Conservation (phyloP, 2,113 vertebrate genomes). For the Aplodontia rufa region DNA sequence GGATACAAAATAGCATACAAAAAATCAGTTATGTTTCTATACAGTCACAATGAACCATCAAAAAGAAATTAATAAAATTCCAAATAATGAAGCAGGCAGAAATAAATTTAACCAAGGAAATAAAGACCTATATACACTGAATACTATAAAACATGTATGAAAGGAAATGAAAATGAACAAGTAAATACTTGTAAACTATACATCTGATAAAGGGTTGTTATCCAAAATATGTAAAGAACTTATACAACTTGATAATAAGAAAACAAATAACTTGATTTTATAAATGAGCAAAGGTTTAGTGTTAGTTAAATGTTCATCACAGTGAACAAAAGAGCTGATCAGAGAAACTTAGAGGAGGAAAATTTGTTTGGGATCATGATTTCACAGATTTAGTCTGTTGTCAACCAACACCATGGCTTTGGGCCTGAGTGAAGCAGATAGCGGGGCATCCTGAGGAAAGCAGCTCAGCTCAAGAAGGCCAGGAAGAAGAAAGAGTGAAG, state of each 20-base stretch:
- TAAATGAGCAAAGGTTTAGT: neutral
- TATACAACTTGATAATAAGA: neutral
- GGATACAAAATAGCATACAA: neutral
- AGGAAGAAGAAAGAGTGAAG: too few species aligned
- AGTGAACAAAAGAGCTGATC: too few species aligned
- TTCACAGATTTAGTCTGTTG: too few species aligned
- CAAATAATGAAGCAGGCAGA: neutral
- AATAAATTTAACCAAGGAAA: neutral
- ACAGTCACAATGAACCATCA: neutral
- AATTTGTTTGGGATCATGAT: too few species aligned
- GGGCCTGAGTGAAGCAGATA: too few species aligned
- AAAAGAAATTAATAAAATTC: neutral
- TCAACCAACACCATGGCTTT: too few species aligned
- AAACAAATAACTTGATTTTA: neutral
- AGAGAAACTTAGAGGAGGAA: too few species aligned
- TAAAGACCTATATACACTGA: neutral
- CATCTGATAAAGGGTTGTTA: neutral
- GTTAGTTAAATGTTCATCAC: too few species aligned
- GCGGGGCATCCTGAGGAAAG: too few species aligned
- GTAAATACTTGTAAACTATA: neutral
- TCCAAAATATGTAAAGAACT: neutral
- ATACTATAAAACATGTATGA: neutral
- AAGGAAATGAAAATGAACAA: neutral
- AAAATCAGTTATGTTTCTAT: neutral
- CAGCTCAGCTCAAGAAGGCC: too few species aligned